Evolutionary conservation across 2,797 vertebrate species (phyloP).

Genomic region (Meda fulgida): DNA sequence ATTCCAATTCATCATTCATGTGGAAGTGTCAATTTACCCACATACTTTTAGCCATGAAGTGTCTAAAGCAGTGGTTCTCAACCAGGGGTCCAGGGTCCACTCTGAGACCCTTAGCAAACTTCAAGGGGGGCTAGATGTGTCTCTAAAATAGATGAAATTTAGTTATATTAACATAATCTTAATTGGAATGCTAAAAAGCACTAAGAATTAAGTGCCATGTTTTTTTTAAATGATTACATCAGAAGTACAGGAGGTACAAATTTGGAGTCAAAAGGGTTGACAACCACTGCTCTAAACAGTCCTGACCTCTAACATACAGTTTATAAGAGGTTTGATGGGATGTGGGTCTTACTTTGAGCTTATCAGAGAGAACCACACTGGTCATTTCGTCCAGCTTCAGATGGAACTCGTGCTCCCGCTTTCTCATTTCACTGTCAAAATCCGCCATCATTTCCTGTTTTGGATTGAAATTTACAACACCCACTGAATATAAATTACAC

Average conservation of each 20-base stretch:
- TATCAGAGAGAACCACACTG: conserved; percentile 68
- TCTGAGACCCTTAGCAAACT: not conserved
- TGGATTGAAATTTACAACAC: not conserved
- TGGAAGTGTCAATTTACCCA: not conserved
- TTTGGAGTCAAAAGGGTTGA: not conserved
- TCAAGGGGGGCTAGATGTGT: not conserved
- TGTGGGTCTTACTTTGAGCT: conserved; percentile 77
- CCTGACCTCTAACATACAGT: not conserved
- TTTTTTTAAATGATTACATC: not conserved
- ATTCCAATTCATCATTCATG: not conserved
- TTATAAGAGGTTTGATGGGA: not conserved
- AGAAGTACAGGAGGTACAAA: not conserved
- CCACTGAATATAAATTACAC: not conserved
- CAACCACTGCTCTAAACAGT: not conserved
- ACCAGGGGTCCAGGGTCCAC: not conserved
- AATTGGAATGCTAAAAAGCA: not conserved
- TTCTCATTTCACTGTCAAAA: conserved; percentile 75
- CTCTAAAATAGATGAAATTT: not conserved
- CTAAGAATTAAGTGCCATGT: not conserved
- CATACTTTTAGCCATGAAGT: not conserved
- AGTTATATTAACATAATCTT: not conserved
- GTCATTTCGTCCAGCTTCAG: conserved; percentile 75
- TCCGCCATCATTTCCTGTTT: conserved; percentile 78
- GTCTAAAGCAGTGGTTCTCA: not conserved
- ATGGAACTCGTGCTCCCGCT: conserved; percentile 75